A percentile compares a stretch with the other conserved stretches of the same genome.
Conservation (phyloP, 2,888 invertebrate species). For the Pimpla rufipes region DNA sequence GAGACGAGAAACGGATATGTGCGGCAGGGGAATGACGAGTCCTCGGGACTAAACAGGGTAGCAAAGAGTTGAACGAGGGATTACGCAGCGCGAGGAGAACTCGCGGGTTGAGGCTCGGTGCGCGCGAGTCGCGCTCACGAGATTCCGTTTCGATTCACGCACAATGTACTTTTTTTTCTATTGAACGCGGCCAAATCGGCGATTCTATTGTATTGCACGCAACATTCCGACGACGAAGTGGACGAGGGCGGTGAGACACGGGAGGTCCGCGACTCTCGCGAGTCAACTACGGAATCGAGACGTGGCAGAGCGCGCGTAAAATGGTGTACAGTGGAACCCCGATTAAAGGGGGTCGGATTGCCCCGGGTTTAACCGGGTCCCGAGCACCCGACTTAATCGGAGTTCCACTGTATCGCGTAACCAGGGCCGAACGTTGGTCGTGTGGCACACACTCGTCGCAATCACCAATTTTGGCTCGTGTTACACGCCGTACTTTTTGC, state of each 20-base stretch:
- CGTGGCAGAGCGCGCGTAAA: constrained; percentile 41
- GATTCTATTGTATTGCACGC: constrained; percentile 63
- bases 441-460: no score
- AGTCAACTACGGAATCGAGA: constrained; percentile 46
- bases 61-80: constrained; percentile 62
- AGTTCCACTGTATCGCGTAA: no score
- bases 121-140: constrained; percentile 48
- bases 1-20: neutral
- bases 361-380: no score
- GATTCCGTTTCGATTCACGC: constrained; percentile 75
- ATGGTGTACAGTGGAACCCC: no score
- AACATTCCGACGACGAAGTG: constrained; percentile 70
- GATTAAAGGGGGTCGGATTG: no score
- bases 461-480: no score
- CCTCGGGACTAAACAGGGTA: constrained; percentile 82
- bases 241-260: constrained; percentile 40
- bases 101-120: constrained; percentile 18
- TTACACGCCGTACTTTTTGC: no score
- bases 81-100: constrained; percentile 8
- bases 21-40: constrained; percentile 64
- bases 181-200: constrained; percentile 56
- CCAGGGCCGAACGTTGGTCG: no score
- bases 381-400: no score
- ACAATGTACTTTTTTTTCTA: constrained; percentile 74
- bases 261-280: constrained; percentile 15